Evolutionary conservation across 2,797 vertebrate genomes (phyloP), one percentile per base, ranked within the genome.

Genomic region (Enteromius paludinosus): DNA sequence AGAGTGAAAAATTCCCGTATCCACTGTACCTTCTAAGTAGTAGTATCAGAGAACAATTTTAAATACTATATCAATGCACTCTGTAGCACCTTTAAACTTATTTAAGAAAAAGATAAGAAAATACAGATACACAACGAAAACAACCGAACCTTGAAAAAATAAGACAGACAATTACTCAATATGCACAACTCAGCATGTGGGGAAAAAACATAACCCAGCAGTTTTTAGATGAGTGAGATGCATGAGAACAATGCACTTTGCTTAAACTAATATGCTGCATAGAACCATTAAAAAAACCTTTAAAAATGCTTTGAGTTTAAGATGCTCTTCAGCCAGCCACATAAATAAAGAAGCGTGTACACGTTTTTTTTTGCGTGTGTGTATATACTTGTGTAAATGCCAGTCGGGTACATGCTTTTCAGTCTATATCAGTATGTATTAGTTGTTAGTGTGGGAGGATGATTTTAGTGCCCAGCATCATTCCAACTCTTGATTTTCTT

Each of bases 351-450:
- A 62, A 12, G 5, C 18, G 5, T 64, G 41, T 18, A 47, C 14
- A 68, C 3, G 59, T 85, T 23, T 68, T 80, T 74, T 17, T 83
- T 23, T 30, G 2, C 47, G 30, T 65, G 43, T 70, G 65, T 83
- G 20, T 78, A 15, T 28, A 17, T 56, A 41, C 41, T 18, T 54
- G 30, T 84, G 38, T 66, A 64, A 78, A 81, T 10, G 35, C 49
- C 28, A 35, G 35, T 45, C 70, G 28, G 35, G 23, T 76, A 52
- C 56, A 49, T 30, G 68, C 52, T 81, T 84, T 65, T 71, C 49
- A 78, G 59, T 78, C 69, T 74, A 49, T 64, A 59, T 82, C 20
- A 83, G 59, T 64, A 68, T 71, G 65, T 82, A 78, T 73, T 81
- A 70, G 75, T 43, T 83, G 77, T 83, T 68, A 33, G 49, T 54